Base-by-base conservation (phyloP, 1,140 invertebrate genomes). In the Drosophila orena region DNA sequence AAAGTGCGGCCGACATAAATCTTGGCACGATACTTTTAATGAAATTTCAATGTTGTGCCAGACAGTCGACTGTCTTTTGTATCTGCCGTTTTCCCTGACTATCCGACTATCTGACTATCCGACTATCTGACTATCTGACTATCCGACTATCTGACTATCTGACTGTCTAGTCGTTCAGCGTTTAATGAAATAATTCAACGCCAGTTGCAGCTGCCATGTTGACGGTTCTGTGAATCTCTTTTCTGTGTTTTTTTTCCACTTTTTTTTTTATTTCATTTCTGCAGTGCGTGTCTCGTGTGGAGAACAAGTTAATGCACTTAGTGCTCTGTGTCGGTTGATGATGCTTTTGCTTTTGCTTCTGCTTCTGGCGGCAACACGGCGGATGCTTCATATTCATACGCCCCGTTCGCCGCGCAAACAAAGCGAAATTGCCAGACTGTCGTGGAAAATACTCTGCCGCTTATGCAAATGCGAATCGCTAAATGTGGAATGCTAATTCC, bases 281-380 rank as follows among this genome's bases (percentile, higher is more conserved):
- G 1, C 47, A 47, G 56, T 58, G 40, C 52, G 70, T 58, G 62
- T 62, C 59, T 70, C 72, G 66, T 84, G 76, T 77, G 84, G 70
- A 62, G 62, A 88, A 91, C 88, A 91, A 88, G 81, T 91, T 91
- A 91, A 91, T 91, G 88, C 88, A 91, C 88, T 91, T 91, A 91
- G 83, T 52, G 81, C 55, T 58, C 68, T 64, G 44, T 89, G 84
- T 89, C 77, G 59, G 68, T 53, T 44, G 76, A 62, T 44, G 72
- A 49, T 43, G 54, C 54, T 24, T 24, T 0, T 30, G 30, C 30
- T 24, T 24, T 0, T 30, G 30, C 30, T 38, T 47, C 49, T 42
- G 35, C 44, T 38, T 35, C 30, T 43, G 47, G 35, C 53, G 80
- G 47, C 69, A 58, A 71, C 62, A 56, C 43, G 59, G 81, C 77